phyloP scores from a whole-genome alignment of 2,888 invertebrate species.

The Drosophila kambysellisi region DNA sequence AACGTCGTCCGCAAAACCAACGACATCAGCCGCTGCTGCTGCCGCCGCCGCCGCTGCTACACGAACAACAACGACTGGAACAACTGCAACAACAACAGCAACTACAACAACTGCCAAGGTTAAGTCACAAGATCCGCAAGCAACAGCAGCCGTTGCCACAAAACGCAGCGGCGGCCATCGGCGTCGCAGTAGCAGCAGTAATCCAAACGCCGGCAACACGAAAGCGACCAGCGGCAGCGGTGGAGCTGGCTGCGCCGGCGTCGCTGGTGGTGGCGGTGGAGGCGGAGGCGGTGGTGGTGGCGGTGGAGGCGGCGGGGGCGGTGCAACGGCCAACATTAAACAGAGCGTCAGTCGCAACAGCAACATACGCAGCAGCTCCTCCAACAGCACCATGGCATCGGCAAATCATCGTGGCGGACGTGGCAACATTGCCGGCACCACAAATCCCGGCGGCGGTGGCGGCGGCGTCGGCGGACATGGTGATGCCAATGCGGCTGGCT shows the following conservation, averaged over 20 bases:
- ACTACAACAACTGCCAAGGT: constrained; percentile 44
- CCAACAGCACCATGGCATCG: constrained; percentile 86
- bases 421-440: constrained; percentile 67
- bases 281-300: constrained; percentile 63
- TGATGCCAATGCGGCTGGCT: constrained; percentile 87
- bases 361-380: constrained; percentile 85
- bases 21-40: constrained; percentile 79
- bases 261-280: constrained; percentile 72
- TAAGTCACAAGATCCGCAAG: constrained; percentile 57
- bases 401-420: constrained; percentile 85
- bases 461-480: constrained; percentile 56
- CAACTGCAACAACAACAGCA: constrained; percentile 36
- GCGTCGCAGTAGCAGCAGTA: constrained; percentile 81
- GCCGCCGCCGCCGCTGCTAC: constrained; percentile 67
- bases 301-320: constrained; percentile 41
- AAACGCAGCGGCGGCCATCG: constrained; percentile 74
- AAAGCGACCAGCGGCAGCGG: constrained; percentile 80
- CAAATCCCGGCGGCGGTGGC: constrained; percentile 57
- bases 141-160: constrained; percentile 33
- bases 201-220: constrained; percentile 78
- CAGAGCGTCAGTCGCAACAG: constrained; percentile 84
- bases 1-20: constrained; percentile 77
- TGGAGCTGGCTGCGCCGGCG: constrained; percentile 81
- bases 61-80: constrained; percentile 6
- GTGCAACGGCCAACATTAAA: constrained; percentile 74